These are phyloP conservation scores for Drosophila buzzatii DNA, from an alignment of 2,888 invertebrate genomes.

Conservation along the genomic window DNA sequence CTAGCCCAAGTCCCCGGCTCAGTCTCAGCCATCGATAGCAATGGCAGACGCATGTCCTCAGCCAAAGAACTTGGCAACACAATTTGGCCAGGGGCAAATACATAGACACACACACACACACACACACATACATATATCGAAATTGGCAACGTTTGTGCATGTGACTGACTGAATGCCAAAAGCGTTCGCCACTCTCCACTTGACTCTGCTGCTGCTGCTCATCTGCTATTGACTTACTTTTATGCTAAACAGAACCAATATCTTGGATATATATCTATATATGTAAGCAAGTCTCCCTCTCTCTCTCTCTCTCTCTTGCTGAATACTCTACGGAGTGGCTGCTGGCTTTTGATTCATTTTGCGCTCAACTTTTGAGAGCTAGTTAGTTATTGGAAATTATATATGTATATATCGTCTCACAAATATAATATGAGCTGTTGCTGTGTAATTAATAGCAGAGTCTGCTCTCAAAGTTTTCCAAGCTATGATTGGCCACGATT, in stretches of 20 bases:
- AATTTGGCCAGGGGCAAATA: slow-evolving; percentile 62
- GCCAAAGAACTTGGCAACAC: slow-evolving; percentile 52
- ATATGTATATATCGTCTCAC: neutral
- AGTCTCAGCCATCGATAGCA: slow-evolving; percentile 58
- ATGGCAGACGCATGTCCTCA: slow-evolving; percentile 37
- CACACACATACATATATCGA: too few species aligned
- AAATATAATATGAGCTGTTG: neutral
- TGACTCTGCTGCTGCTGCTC: neutral
- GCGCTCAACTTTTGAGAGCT: neutral
- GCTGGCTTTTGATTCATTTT: neutral
- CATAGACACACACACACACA: too few species aligned
- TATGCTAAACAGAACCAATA: slow-evolving; percentile 43
- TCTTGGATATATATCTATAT: slow-evolving; percentile 2
- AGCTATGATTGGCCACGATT: neutral
- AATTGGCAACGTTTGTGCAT: slow-evolving; percentile 69
- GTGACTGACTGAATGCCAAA: slow-evolving; percentile 56
- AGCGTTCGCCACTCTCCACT: slow-evolving; percentile 9
- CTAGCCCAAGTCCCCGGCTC: neutral
- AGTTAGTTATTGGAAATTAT: neutral
- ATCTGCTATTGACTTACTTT: slow-evolving; percentile 47
- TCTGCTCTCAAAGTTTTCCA: neutral
- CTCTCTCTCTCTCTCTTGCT: too few species aligned
- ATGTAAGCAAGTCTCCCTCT: neutral
- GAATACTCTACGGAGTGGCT: slow-evolving; percentile 16
- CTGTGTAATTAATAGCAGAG: neutral